A percentile compares a stretch with the other conserved stretches of the same genome.
Conservation (phyloP, 2,888 invertebrate species). For the Drosophila lutescens region DNA sequence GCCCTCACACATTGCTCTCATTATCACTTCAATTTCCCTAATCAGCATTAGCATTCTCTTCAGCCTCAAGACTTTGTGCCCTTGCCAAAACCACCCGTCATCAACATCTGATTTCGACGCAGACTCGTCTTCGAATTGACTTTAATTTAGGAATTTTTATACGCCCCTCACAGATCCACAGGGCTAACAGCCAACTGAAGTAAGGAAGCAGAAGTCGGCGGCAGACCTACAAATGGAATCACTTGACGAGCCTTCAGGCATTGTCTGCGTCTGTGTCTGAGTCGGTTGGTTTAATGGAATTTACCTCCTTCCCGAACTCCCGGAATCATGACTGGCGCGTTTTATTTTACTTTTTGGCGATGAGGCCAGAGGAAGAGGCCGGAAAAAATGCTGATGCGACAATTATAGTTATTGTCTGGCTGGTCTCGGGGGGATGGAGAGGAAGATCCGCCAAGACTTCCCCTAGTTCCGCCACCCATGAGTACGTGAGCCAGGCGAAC, state of each 20-base stretch:
- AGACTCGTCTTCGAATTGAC: constrained; percentile 65
- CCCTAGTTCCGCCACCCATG: constrained; percentile 3
- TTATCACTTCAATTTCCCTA: constrained; percentile 67
- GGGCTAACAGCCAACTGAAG: background rate
- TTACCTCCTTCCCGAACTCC: constrained; percentile 26
- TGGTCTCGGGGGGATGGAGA: constrained; percentile 37
- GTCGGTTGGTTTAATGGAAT: constrained; percentile 41
- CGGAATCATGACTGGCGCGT: constrained; percentile 51
- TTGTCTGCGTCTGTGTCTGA: constrained; percentile 41
- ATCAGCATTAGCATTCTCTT: constrained; percentile 65
- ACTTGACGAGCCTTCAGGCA: constrained; percentile 49
- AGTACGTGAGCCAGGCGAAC: constrained; percentile 58
- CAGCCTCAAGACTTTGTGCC: background rate
- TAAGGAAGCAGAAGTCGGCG: constrained; percentile 1
- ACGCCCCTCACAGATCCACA: constrained; percentile 30
- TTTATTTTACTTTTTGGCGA: constrained; percentile 62
- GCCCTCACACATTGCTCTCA: constrained; percentile 12
- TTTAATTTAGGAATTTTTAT: constrained; percentile 71
- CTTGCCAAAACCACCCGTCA: constrained; percentile 10
- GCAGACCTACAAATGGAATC: constrained; percentile 45
- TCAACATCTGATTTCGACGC: constrained; percentile 4
- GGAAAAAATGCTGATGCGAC: constrained; percentile 75
- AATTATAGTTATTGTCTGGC: constrained; percentile 78
- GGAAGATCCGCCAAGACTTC: constrained; percentile 26
- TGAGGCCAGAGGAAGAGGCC: constrained; percentile 4